phyloP scores from a whole-genome alignment of 2,113 vertebrate species.

The Puma concolor region DNA sequence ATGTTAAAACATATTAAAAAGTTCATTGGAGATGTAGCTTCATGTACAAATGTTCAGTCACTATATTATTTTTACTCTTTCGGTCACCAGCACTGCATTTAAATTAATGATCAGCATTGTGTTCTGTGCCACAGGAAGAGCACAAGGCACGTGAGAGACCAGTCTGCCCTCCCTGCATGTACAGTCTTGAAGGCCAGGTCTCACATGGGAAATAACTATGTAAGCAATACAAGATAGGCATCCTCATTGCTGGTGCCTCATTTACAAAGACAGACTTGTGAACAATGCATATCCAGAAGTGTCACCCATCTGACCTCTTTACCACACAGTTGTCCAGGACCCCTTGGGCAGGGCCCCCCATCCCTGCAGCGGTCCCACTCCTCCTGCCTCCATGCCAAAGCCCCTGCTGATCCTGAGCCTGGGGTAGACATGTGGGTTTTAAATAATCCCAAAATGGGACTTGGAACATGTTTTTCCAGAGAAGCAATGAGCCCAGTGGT shows the following conservation, averaged over 20 bases:
- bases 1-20: not conserved
- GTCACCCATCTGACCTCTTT: not conserved
- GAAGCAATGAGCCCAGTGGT: not conserved
- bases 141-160: not conserved
- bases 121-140: not conserved
- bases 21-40: not conserved
- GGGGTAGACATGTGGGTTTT: not conserved
- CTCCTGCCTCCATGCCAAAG: not conserved
- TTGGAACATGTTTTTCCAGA: not conserved
- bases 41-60: not conserved
- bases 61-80: not conserved
- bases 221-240: not conserved
- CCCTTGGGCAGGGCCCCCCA: not conserved
- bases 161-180: accelerated
- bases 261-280: not conserved
- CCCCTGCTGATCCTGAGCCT: not conserved
- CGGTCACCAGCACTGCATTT: not conserved
- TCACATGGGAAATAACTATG: not conserved
- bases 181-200: not conserved
- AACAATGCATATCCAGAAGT: not conserved
- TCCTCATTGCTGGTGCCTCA: not conserved
- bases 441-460: not conserved
- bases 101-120: not conserved
- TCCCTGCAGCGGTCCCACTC: too few species aligned
- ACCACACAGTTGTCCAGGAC: not conserved